These are phyloP conservation scores for Propsilocerus akamusi DNA, from an alignment of 1,140 invertebrate genomes.

Conservation along the genomic window DNA sequence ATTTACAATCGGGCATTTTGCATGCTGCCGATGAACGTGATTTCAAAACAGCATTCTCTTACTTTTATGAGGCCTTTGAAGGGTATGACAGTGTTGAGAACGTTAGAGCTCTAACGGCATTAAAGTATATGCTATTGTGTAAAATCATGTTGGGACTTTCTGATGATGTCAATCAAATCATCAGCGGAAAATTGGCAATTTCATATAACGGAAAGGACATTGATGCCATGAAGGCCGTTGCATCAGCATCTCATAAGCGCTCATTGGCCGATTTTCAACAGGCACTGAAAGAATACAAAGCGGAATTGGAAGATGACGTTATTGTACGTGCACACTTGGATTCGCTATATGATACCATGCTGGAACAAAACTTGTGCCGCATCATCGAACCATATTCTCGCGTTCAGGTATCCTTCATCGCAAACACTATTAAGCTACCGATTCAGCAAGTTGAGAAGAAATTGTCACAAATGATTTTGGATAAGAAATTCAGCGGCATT, in stretches of 20 bases:
- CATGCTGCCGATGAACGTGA: conserved; percentile 98
- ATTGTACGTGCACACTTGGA: conserved; percentile 93
- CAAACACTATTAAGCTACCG: conserved; percentile 71
- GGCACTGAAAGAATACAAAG: conserved; percentile 68
- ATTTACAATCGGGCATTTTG: conserved; percentile 94
- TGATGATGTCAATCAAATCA: conserved; percentile 90
- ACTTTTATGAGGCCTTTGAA: conserved; percentile 99
- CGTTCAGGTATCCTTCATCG: conserved; percentile 73
- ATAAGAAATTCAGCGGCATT: conserved; percentile 93
- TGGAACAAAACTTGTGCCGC: conserved; percentile 96
- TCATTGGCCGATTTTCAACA: conserved; percentile 91
- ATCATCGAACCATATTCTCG: conserved; percentile 98
- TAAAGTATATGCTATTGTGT: conserved; percentile 98
- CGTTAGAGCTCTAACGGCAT: conserved; percentile 74
- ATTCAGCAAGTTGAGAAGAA: conserved; percentile 93
- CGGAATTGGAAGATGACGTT: conserved; percentile 86
- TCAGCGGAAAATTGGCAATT: conserved; percentile 90
- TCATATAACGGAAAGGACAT: conserved; percentile 92
- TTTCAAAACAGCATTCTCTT: conserved; percentile 99
- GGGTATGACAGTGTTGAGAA: conserved; percentile 93
- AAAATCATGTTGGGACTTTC: conserved; percentile 96
- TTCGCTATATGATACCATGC: conserved; percentile 93
- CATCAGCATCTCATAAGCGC: conserved; percentile 86
- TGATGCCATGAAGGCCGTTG: conserved; percentile 95
- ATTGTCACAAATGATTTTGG: conserved; percentile 98